Evolutionary conservation across 2,888 invertebrate species (phyloP).

Genomic region (Hetaerina titia): DNA sequence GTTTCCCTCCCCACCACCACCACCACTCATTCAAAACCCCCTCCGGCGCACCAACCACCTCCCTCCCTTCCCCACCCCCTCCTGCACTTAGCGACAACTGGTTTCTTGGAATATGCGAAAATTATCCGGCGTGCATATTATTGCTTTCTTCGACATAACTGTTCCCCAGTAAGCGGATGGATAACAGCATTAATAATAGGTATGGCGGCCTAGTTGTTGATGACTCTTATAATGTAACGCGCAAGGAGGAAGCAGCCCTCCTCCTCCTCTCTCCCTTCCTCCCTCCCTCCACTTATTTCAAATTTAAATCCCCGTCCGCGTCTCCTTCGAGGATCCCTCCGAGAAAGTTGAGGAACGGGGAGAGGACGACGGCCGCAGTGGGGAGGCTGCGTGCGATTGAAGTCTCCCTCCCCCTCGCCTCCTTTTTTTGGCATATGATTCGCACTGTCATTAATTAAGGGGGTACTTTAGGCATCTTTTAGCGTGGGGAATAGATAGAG

Average conservation of each 20-base stretch:
- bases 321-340: not conserved
- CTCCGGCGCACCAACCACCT: not conserved
- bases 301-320: too few species aligned
- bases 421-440: too few species aligned
- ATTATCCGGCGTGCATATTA: conserved; percentile 21
- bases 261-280: not conserved
- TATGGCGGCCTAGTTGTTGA: conserved; percentile 11
- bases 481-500: too few species aligned
- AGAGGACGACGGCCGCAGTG: too few species aligned
- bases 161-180: not conserved
- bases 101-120: not conserved
- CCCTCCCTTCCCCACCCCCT: not conserved
- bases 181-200: not conserved
- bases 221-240: not conserved
- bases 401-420: too few species aligned
- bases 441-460: too few species aligned
- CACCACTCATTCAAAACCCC: not conserved
- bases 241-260: not conserved
- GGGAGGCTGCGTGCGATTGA: too few species aligned
- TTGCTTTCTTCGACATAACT: not conserved
- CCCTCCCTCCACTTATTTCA: not conserved
- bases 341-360: not conserved
- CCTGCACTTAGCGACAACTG: not conserved
- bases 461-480: too few species aligned
- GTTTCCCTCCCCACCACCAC: not conserved